Evolutionary conservation across 2,888 invertebrate genomes (phyloP).

Genomic region (Abscondita cerata): DNA sequence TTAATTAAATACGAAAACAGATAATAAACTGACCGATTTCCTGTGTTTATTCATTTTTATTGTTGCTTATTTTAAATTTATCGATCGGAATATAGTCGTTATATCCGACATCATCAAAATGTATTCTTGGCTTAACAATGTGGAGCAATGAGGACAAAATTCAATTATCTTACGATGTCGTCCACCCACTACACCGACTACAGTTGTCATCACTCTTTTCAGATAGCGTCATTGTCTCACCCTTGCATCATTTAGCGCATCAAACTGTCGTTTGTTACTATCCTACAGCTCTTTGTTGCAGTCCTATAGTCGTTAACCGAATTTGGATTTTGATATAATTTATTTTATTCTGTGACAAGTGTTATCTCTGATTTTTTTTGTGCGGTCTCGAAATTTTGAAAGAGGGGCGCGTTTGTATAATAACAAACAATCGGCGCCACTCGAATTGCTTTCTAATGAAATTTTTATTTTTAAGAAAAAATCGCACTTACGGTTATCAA

Average conservation of each 20-base stretch:
- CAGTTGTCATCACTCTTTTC: conserved; percentile 57
- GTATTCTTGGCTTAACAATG: conserved; percentile 54
- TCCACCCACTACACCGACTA: conserved; percentile 45
- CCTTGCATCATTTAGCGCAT: conserved; percentile 59
- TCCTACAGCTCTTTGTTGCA: conserved; percentile 44
- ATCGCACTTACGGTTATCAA: conserved; percentile 44
- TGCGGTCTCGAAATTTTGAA: conserved; percentile 8
- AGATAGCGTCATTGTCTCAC: conserved; percentile 60
- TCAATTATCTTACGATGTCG: conserved; percentile 52
- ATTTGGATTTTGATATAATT: conserved; percentile 51
- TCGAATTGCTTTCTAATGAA: background rate
- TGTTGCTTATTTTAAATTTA: too few species aligned
- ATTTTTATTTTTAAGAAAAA: conserved; percentile 13
- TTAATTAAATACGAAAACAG: too few species aligned
- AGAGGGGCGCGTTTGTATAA: background rate
- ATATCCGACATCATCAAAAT: conserved; percentile 51
- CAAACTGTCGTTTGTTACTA: conserved; percentile 58
- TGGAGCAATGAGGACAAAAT: conserved; percentile 54
- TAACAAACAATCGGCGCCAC: conserved; percentile 7
- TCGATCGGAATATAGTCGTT: too few species aligned
- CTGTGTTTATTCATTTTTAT: too few species aligned
- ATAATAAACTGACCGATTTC: too few species aligned
- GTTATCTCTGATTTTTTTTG: conserved; percentile 42
- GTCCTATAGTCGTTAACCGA: conserved; percentile 47
- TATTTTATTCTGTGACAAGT: conserved; percentile 45